Conservation (phyloP, 2,113 vertebrate species). For the Salvelinus sp. region DNA sequence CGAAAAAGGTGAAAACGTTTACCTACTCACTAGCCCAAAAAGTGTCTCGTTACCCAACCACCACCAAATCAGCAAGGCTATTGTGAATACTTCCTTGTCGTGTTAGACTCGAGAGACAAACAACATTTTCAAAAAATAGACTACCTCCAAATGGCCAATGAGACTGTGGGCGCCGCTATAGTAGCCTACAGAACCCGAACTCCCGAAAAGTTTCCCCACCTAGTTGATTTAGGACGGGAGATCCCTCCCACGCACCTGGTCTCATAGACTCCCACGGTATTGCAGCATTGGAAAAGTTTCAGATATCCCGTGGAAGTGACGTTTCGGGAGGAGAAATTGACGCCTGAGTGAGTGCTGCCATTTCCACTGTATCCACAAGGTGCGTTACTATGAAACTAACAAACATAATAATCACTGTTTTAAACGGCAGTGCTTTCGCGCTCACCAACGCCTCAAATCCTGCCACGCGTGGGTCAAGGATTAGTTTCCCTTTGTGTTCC, state of each 20-base stretch:
- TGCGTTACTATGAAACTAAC: too few relatives aligned
- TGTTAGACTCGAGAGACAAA: too few relatives aligned
- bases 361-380: too few relatives aligned
- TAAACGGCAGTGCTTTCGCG: too few relatives aligned
- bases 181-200: neutral
- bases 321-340: constrained; percentile 18
- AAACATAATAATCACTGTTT: too few relatives aligned
- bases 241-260: constrained; percentile 23
- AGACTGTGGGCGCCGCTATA: neutral
- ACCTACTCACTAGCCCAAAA: neutral
- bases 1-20: neutral
- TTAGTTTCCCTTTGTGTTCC: constrained; percentile 38
- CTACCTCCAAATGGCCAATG: neutral
- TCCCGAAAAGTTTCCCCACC: neutral
- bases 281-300: constrained; percentile 30
- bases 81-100: neutral
- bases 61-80: neutral
- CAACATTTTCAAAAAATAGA: too few relatives aligned
- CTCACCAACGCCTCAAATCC: neutral
- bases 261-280: neutral
- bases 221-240: neutral
- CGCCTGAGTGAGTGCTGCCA: constrained; percentile 24
- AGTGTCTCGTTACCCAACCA: neutral
- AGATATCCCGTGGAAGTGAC: constrained; percentile 67
- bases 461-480: neutral